These are phyloP conservation scores for Megaceryle alcyon DNA, from an alignment of 2,797 vertebrate genomes.

Conservation along the genomic window DNA sequence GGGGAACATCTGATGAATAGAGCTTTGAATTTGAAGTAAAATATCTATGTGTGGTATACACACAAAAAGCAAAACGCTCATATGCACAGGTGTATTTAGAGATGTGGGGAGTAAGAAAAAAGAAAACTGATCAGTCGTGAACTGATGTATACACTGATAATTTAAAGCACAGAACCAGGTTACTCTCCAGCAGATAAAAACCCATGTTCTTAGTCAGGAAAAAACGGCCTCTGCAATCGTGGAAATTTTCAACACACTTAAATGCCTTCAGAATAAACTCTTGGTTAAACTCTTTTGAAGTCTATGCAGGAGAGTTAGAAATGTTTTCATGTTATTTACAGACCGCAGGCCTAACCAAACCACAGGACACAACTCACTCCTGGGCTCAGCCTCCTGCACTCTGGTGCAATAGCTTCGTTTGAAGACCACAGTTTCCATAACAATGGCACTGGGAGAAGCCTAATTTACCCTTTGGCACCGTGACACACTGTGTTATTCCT, in stretches of 20 bases:
- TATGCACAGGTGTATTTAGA: not conserved
- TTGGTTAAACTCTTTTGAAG: not conserved
- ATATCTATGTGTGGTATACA: not conserved
- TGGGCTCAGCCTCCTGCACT: not conserved
- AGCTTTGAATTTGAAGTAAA: not conserved
- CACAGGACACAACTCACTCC: not conserved
- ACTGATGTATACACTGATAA: not conserved
- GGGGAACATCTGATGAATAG: not conserved
- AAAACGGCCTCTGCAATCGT: not conserved
- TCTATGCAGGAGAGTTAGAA: not conserved
- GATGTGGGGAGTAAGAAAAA: not conserved
- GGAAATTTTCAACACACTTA: not conserved
- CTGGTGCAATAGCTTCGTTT: not conserved
- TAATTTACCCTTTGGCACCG: conserved; percentile 13
- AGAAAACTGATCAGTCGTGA: not conserved
- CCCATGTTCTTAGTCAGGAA: not conserved
- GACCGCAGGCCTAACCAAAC: not conserved
- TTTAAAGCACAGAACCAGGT: not conserved
- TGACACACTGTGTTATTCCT: not conserved
- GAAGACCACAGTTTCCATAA: conserved; percentile 17
- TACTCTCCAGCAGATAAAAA: not conserved
- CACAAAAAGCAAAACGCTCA: not conserved
- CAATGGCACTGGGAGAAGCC: not conserved
- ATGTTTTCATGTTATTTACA: not conserved
- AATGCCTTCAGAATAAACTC: not conserved